Evolutionary conservation across 2,797 vertebrate genomes (phyloP).

Genomic region (Leptoclinus maculatus): DNA sequence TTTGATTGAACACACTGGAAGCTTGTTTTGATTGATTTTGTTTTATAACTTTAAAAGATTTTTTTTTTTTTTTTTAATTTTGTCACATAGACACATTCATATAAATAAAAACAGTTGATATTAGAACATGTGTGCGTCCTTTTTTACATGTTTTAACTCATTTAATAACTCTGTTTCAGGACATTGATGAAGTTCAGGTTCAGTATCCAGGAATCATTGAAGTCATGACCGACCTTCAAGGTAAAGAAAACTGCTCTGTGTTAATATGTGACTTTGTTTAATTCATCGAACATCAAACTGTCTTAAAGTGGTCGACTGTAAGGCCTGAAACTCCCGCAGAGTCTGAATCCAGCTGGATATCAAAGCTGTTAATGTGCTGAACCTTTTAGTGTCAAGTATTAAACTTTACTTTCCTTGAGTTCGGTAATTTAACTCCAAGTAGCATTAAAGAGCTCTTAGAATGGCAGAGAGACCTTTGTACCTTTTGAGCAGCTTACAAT

Average conservation of each 20-base stretch:
- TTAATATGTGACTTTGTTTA: not conserved
- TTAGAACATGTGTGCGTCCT: not conserved
- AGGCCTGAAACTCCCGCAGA: not conserved
- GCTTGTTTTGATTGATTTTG: not conserved
- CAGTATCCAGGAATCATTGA: conserved; percentile 93
- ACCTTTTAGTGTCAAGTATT: not conserved
- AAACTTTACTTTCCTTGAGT: not conserved
- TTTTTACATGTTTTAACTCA: not conserved
- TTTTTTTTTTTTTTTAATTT: too few species aligned
- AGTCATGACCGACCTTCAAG: conserved; percentile 94
- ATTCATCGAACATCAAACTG: not conserved
- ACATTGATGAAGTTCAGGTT: conserved; percentile 93
- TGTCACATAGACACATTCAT: too few species aligned
- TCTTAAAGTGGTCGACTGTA: not conserved
- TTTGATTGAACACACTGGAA: not conserved
- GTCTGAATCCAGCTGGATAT: not conserved
- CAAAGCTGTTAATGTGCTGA: not conserved
- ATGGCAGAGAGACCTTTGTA: not conserved
- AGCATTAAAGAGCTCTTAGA: not conserved
- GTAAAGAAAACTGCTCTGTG: conserved; percentile 54
- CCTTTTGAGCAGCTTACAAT: not conserved
- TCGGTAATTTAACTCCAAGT: not conserved
- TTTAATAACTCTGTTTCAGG: conserved; percentile 76
- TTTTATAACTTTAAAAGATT: too few species aligned
- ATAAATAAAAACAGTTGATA: not conserved